Evolutionary conservation across 2,113 vertebrate species (phyloP).

Genomic region (Semicossyphus pulcher): DNA sequence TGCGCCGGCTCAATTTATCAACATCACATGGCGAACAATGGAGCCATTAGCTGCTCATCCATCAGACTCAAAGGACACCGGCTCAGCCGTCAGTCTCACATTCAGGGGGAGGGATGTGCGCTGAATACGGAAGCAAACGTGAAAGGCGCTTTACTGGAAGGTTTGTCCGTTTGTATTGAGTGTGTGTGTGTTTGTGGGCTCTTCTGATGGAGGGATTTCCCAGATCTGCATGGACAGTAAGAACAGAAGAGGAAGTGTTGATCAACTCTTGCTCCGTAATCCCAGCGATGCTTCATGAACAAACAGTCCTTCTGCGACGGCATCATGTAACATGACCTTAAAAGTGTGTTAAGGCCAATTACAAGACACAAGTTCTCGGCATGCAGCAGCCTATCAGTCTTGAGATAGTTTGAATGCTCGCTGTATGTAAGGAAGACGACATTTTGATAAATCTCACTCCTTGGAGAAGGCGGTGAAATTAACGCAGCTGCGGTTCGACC

Average conservation of each 20-base stretch:
- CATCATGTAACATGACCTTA: no score
- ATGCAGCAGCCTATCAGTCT: no score
- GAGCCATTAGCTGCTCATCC: constrained; percentile 60
- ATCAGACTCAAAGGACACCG: constrained; percentile 46
- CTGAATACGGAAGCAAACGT: constrained; percentile 71
- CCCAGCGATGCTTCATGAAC: no score
- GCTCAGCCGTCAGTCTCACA: constrained; percentile 65
- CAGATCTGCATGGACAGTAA: background rate
- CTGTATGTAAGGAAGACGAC: no score
- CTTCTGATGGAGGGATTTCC: constrained; percentile 9
- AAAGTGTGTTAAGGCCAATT: no score
- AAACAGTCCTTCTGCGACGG: no score
- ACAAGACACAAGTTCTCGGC: no score
- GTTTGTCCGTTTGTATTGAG: constrained; percentile 20
- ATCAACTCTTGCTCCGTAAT: no score
- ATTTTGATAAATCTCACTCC: no score
- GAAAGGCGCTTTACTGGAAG: constrained; percentile 50
- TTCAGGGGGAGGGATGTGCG: constrained; percentile 66
- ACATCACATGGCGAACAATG: constrained; percentile 73
- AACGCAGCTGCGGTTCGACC: no score
- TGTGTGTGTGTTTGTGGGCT: constrained; percentile 23
- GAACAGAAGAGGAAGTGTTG: constrained; percentile 18
- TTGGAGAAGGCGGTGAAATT: no score
- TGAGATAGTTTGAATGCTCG: no score
- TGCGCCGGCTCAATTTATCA: constrained; percentile 71